These are phyloP conservation scores for Achlya flavicornis DNA, from an alignment of 2,888 invertebrate species.

Conservation along the genomic window DNA sequence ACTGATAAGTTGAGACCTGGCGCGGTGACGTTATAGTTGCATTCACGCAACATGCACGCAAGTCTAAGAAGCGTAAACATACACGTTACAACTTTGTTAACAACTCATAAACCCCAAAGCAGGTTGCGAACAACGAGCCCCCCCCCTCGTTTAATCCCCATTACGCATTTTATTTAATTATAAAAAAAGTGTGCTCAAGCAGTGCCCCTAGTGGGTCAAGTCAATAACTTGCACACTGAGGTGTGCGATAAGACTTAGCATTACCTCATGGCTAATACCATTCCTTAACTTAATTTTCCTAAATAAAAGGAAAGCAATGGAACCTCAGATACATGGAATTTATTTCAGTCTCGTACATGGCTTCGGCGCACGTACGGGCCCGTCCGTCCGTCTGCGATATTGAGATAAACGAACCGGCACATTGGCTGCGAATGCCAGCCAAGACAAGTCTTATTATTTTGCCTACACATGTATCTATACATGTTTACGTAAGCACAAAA, in stretches of 20 bases:
- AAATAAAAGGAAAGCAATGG: neutral
- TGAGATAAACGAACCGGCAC: slow-evolving; percentile 75
- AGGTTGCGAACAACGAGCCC: too few species aligned
- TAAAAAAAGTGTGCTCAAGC: too few species aligned
- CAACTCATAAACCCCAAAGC: too few species aligned
- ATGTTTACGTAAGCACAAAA: too few species aligned
- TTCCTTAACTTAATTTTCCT: neutral
- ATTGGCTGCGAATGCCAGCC: slow-evolving; percentile 44
- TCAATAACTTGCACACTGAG: neutral
- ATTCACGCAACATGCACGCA: too few species aligned
- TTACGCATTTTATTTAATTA: too few species aligned
- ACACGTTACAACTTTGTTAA: too few species aligned
- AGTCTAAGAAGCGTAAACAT: too few species aligned
- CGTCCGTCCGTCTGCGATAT: slow-evolving; percentile 56
- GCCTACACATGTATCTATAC: neutral
- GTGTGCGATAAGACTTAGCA: neutral
- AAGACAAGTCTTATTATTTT: slow-evolving; percentile 30
- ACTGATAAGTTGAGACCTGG: too few species aligned
- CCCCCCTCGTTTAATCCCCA: too few species aligned
- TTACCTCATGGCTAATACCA: slow-evolving; percentile 12
- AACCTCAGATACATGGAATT: slow-evolving; percentile 20
- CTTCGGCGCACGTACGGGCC: slow-evolving; percentile 51
- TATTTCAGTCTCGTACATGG: slow-evolving; percentile 51
- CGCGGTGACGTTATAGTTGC: too few species aligned
- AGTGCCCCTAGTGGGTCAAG: too few species aligned